These are phyloP conservation scores for Hafferia zeledoni DNA, from an alignment of 2,797 vertebrate genomes.

Conservation along the genomic window DNA sequence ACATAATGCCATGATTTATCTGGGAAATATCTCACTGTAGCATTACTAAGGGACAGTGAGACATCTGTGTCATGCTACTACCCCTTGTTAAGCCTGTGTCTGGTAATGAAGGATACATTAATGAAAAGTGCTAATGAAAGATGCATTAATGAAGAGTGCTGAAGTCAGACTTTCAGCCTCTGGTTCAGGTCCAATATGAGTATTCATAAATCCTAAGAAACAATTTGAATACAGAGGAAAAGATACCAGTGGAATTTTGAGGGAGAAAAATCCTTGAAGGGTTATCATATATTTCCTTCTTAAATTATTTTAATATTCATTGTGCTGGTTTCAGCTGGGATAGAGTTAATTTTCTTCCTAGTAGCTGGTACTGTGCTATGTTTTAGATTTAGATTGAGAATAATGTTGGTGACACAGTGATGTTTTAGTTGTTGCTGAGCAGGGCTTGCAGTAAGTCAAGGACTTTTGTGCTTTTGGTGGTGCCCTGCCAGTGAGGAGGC, in stretches of 20 bases:
- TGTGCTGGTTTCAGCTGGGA: background rate
- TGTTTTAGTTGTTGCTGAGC: background rate
- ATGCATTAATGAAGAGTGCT: background rate
- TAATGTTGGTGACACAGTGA: background rate
- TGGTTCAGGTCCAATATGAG: background rate
- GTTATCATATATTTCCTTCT: background rate
- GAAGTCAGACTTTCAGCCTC: background rate
- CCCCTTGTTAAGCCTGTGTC: background rate
- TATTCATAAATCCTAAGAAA: background rate
- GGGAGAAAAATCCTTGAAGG: background rate
- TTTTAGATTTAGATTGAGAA: background rate
- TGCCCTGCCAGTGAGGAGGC: background rate
- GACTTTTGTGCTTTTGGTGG: background rate
- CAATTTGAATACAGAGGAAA: background rate
- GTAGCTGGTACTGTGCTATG: background rate
- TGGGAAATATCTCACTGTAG: background rate
- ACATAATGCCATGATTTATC: background rate
- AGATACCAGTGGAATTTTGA: background rate
- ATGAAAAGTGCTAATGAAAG: background rate
- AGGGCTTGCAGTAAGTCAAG: background rate
- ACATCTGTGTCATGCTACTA: background rate
- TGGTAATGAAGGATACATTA: background rate
- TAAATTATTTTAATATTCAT: background rate
- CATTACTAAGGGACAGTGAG: background rate
- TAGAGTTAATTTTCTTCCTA: background rate